Evolutionary conservation across 1,140 invertebrate species (phyloP), one percentile per base, ranked within the genome.

Genomic region (Branchinecta lynchi): DNA sequence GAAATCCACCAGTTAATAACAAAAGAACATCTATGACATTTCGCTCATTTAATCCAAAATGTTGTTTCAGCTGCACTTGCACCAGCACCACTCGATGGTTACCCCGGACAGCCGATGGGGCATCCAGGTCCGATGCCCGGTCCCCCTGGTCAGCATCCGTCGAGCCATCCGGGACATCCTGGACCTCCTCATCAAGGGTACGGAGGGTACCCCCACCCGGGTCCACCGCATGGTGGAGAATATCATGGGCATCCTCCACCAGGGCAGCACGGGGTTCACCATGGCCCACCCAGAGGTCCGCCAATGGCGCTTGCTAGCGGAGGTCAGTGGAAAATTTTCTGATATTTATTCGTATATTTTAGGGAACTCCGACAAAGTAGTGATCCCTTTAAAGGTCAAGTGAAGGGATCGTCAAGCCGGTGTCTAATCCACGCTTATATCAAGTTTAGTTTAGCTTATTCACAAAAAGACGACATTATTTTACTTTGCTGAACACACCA

Each of bases 91-190:
- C 51, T 15, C 51, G 51, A 60, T 60, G 51, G 51, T 60, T 60
- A 60, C 17, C 12, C 12, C 12, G 51, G 51, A 15, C 51, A 60
- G 12, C 51, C 51, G 12, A 60, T 60, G 51, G 51, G 51, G 6
- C 51, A 60, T 60, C 51, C 51, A 60, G 51, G 51, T 3, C 51
- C 51, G 12, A 12, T 15, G 12, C 12, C 12, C 17, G 51, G 51
- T 60, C 51, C 51, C 17, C 51, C 51, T 60, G 51, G 51, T 15
- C 51, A 60, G 51, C 51, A 60, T 60, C 51, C 51, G 17, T 32
- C 32, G 32, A 6, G 51, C 12, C 51, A 60, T 60, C 32, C 32
- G 32, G 51, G 51, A 60, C 51, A 60, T 60, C 51, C 51, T 15
- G 12, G 12, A 1, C 17, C 51, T 2, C 17, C 51, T 15, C 51